Evolutionary conservation across 2,888 invertebrate species (phyloP), one percentile per base, ranked within the genome.

Genomic region (Drosophila bunnanda): DNA sequence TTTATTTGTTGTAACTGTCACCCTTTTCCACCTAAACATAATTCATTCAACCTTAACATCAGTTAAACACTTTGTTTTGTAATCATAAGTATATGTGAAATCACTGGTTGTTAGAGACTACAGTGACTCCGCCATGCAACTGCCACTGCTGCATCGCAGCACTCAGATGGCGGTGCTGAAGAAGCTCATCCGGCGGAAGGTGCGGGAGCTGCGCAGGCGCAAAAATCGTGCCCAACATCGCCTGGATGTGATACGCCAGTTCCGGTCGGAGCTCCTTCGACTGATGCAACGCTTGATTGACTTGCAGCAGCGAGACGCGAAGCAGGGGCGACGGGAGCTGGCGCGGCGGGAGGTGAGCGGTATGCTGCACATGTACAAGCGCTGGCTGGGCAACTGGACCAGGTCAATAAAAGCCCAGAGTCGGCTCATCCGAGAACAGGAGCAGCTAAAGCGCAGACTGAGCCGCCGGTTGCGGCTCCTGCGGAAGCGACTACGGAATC

Each of bases 351-450:
- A 22, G 0, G 20, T 55, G n/a, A 32, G 25, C 10, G 25, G 48
- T 1, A 39, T 50, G 32, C 12, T 71, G 8, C 8, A 13, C 0
- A 28, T 41, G 22, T 69, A 88, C 25, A 48, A 30, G 1, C 36
- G 4, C 0, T 72, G 62, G 75, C 20, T 79, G 12, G 15, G 8
- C 2, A 65, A 22, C 4, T 88, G 78, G 62, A 46, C 65, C 1
- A 43, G 13, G 5, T 38, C 36, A 4, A 25, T 85, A 4, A 28
- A 9, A 15, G 0, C 3, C 10, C 74, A 77, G 28, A 17, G 32
- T 10, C 17, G 34, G 39, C 32, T 43, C 9, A 30, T 86, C 0
- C 25, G 13, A 0, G 10, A 50, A 9, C 25, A 74, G 48, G n/a
- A 36, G 8, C 8, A 10, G 0, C 9, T 59, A 25, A 75, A 82